These are phyloP conservation scores for Dysmachus trigonus DNA, from an alignment of 2,888 invertebrate species.

Conservation along the genomic window DNA sequence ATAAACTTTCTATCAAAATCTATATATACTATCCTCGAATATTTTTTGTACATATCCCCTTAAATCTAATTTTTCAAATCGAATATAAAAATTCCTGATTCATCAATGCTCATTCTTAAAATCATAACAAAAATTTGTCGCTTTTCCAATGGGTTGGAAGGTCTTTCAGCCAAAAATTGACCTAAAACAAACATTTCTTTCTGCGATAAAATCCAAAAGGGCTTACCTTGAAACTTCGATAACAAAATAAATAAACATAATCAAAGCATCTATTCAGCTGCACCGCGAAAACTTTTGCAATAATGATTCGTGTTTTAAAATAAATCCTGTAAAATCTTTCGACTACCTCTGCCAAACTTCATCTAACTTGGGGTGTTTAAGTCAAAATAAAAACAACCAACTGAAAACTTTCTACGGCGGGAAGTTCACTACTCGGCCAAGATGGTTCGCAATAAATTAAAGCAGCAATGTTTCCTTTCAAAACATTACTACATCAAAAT, in stretches of 20 bases:
- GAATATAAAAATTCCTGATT: neutral
- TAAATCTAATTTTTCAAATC: too few relatives aligned
- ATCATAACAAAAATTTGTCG: neutral
- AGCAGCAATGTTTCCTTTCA: neutral
- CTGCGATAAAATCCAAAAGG: neutral
- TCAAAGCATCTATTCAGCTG: neutral
- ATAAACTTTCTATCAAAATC: too few relatives aligned
- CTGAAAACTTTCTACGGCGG: neutral
- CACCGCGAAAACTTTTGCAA: neutral
- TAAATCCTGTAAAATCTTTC: neutral
- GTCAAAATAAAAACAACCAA: neutral
- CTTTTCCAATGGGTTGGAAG: neutral
- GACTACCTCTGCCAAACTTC: neutral
- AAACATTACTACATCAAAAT: neutral
- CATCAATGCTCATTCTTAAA: neutral
- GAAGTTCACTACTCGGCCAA: neutral
- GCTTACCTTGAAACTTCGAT: neutral
- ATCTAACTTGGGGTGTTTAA: neutral
- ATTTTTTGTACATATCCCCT: too few relatives aligned
- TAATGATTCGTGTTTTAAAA: neutral
- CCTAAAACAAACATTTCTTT: neutral
- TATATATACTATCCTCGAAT: too few relatives aligned
- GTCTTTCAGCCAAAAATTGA: neutral
- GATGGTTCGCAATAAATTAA: neutral
- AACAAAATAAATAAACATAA: neutral